Evolutionary conservation across 1,140 invertebrate genomes (phyloP), one percentile per base, ranked within the genome.

Genomic region (Eumeta japonica): DNA sequence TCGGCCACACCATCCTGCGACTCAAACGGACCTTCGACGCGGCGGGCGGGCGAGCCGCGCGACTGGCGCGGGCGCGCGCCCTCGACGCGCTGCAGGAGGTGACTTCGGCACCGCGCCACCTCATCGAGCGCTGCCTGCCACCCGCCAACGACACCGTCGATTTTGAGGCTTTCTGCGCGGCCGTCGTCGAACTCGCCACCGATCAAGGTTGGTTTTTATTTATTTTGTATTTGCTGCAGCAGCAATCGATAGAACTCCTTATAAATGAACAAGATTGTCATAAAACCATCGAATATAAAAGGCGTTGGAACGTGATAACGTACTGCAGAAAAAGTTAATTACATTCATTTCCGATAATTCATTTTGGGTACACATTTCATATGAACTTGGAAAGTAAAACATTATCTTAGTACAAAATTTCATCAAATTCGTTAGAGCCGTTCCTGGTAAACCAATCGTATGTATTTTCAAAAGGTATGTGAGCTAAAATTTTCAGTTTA

Each of bases 141-240:
- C 46, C 53, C 3, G 41, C 45, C 16, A 36, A 47, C 0, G 62
- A 63, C 17, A 33, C 45, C 2, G 52, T 77, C 11, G 72, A 75
- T 43, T 81, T 81, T 56, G 79, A 81, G 48, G 70, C 72, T 3
- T 81, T 81, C 54, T 81, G 79, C 47, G 74, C 75, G 0, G 60
- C 79, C 14, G 72, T 81, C 43, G 79, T 79, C 2, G 80, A 81
- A 46, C 60, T 81, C 20, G 77, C 71, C 24, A 66, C 72, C 10
- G 71, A 77, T 45, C 40, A 55, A 43, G 68, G 68, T 73, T 35
- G 46, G 45, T 44, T 19, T n/a, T n/a, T n/a, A n/a, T n/a, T n/a
- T n/a, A n/a, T n/a, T n/a, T n/a, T n/a, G 7, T 24, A 7, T 24
- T 7, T 24, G 7, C n/a, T 24, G n/a, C n/a, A n/a, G n/a, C n/a